A percentile compares a stretch with the other conserved stretches of the same genome.
Conservation (phyloP, 2,797 vertebrate species). For the Potorous gilbertii region DNA sequence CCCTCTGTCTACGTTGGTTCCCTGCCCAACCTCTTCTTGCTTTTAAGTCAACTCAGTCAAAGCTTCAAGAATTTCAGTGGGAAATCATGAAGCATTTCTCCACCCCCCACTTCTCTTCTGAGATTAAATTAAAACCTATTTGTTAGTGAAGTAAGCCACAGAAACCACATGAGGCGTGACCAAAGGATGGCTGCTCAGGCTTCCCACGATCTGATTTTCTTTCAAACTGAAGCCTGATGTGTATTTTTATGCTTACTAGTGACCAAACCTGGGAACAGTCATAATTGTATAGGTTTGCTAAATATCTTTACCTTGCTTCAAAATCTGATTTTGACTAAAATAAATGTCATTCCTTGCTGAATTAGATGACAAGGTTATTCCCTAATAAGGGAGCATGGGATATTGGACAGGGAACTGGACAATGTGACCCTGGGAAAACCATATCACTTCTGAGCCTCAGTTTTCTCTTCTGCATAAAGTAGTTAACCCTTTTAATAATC, state of each 20-base stretch:
- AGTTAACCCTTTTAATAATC: neutral
- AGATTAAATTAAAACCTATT: constrained; percentile 31
- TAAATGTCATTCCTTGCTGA: neutral
- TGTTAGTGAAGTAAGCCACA: neutral
- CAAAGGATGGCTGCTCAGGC: constrained; percentile 4
- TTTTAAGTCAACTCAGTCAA: constrained; percentile 45
- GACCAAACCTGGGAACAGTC: constrained; percentile 23
- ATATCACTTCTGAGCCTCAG: neutral
- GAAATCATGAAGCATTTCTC: constrained; percentile 31
- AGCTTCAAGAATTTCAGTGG: constrained; percentile 36
- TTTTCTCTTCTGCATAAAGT: neutral
- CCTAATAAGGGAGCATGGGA: neutral
- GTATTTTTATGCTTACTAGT: constrained; percentile 11
- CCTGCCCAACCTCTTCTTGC: neutral
- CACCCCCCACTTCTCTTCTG: constrained; percentile 33
- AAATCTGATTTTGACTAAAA: constrained; percentile 59
- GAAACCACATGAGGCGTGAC: neutral
- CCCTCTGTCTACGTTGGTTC: constrained; percentile 30
- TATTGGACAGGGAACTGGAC: too few relatives aligned
- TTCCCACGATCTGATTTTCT: constrained; percentile 15
- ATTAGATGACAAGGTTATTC: neutral
- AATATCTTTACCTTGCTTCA: constrained; percentile 61
- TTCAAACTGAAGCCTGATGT: neutral
- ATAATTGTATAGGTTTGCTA: constrained; percentile 40
- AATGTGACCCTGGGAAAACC: neutral